Percentiles rank a stretch among this genome's conserved stretches.
Evolutionary conservation across 2,113 vertebrate species (phyloP).

Genomic region (Strigops habroptila): DNA sequence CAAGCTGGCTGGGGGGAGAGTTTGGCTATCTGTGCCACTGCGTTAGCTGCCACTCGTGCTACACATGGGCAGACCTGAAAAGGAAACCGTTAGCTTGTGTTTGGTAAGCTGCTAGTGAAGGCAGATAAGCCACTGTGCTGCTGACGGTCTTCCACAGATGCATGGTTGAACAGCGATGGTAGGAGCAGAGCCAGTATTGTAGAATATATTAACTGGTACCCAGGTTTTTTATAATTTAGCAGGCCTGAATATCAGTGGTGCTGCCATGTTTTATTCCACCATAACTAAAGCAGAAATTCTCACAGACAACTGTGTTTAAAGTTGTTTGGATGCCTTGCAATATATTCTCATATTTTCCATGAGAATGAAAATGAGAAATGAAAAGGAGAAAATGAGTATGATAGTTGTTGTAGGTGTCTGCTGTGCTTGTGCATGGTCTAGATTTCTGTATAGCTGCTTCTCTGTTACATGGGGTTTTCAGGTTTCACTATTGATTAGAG

Average conservation of each 20-base stretch:
- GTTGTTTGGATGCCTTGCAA: not conserved
- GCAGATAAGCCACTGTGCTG: not conserved
- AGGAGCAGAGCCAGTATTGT: not conserved
- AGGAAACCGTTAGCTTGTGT: not conserved
- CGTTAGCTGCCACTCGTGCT: not conserved
- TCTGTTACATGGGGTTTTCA: not conserved
- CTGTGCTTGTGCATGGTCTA: not conserved
- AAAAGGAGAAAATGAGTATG: not conserved
- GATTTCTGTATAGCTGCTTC: not conserved
- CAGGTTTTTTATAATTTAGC: not conserved
- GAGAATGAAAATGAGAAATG: too few species aligned
- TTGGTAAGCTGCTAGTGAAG: not conserved
- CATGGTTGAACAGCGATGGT: not conserved
- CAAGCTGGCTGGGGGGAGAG: not conserved
- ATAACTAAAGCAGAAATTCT: not conserved
- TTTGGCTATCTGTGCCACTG: not conserved
- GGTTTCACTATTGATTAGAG: constrained; percentile 10
- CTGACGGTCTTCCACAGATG: not conserved
- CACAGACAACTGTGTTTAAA: not conserved
- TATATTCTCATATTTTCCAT: constrained; percentile 21
- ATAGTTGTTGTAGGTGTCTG: not conserved
- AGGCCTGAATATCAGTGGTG: not conserved
- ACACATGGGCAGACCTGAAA: not conserved
- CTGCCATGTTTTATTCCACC: not conserved
- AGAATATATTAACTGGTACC: not conserved